phyloP scores from a whole-genome alignment of 2,797 vertebrate genomes.

The Phalloptychus januarius region DNA sequence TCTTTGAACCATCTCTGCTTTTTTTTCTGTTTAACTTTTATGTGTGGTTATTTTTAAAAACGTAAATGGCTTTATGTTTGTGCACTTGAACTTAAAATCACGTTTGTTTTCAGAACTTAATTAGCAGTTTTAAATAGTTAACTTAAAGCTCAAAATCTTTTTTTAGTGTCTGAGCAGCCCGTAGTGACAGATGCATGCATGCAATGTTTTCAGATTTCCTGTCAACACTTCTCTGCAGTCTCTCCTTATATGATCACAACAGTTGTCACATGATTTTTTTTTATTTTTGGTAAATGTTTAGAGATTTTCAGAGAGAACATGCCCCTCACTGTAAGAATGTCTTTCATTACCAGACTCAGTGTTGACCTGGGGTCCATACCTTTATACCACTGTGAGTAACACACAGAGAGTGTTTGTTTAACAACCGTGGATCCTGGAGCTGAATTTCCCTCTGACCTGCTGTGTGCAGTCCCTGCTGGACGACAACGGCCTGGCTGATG shows the following conservation, averaged over 20 bases:
- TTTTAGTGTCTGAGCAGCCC: background rate
- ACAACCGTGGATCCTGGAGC: no score
- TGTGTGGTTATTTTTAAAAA: background rate
- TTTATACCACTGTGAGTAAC: constrained; percentile 92
- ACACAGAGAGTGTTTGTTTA: accelerated
- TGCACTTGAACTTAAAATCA: background rate
- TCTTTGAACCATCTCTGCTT: background rate
- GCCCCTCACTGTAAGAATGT: background rate
- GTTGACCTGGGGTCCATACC: constrained; percentile 94
- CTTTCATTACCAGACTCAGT: constrained; percentile 87
- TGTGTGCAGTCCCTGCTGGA: constrained; percentile 90
- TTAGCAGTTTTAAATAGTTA: background rate
- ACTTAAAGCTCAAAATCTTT: background rate
- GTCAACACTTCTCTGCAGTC: background rate
- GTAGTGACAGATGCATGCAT: background rate
- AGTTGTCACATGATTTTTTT: background rate
- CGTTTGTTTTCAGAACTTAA: background rate
- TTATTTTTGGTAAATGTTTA: background rate
- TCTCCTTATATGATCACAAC: background rate
- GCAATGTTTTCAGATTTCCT: background rate
- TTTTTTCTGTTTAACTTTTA: background rate
- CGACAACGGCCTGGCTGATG: constrained; percentile 86
- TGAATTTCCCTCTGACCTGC: background rate
- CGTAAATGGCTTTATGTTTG: background rate
- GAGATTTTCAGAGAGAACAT: background rate